Evolutionary conservation across 1,140 invertebrate species (phyloP), one percentile per base, ranked within the genome.

Genomic region (Metopolophium dirhodum): DNA sequence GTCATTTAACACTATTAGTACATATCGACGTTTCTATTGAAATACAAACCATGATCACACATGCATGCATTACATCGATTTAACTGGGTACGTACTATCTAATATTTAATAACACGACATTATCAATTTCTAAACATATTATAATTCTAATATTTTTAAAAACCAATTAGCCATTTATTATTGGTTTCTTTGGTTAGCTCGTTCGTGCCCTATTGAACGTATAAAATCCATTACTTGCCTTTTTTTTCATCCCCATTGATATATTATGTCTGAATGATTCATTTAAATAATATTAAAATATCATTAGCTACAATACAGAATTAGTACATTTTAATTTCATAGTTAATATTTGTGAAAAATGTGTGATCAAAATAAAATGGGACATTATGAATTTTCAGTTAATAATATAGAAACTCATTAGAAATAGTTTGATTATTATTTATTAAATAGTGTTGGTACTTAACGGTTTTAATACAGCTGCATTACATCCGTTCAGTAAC

Each of bases 121-220:
- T 77, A 6, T 77, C n/a, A 35, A n/a, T 4, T n/a, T 77, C 14
- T 77, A 77, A n/a, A n/a, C 9, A n/a, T 77, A 18, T 54, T 61
- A 11, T 61, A 61, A 23, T 54, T 77, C 14, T n/a, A n/a, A 61
- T 2, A 61, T 30, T 61, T 30, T 61, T 14, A 61, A n/a, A 77
- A 77, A 30, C 20, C 11, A n/a, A 77, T 77, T 77, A 7, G 30
- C 30, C 61, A n/a, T 68, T n/a, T n/a, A n/a, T n/a, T 68, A 6
- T 68, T 68, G 30, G 4, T 68, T 68, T 30, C 26, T 61, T 61
- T 61, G 20, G 11, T 49, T 7, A 61, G 30, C 61, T 35, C 61
- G 0, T n/a, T 1, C 14, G 30, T 18, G 1, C 7, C 4, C 11
- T n/a, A n/a, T 68, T n/a, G 4, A 77, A n/a, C 0, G 6, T 18